These are phyloP conservation scores for Pelobates cultripes DNA, from an alignment of 2,797 vertebrate species.

Conservation along the genomic window DNA sequence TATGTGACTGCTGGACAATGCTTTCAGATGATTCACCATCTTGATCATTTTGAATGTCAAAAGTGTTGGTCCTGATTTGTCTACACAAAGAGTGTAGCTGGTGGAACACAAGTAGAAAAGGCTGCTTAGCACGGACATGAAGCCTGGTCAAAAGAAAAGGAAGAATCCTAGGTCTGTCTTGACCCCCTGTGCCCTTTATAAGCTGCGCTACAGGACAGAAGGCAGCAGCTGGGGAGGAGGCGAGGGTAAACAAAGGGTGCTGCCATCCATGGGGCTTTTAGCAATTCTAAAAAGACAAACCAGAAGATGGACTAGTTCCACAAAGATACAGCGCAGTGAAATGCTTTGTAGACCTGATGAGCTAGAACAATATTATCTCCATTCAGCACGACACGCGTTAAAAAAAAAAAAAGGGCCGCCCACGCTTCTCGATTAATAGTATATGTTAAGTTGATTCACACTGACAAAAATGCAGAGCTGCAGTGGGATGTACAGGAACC, in stretches of 20 bases:
- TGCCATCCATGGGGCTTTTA: conserved; percentile 40
- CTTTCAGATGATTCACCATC: not conserved
- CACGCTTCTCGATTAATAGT: conserved; percentile 18
- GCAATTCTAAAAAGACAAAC: conserved; percentile 45
- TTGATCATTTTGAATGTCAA: not conserved
- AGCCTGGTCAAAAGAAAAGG: conserved; percentile 23
- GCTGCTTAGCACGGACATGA: conserved; percentile 23
- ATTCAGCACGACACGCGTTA: conserved; percentile 22
- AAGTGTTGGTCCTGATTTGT: not conserved
- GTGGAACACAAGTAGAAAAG: conserved; percentile 29
- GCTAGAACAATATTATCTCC: conserved; percentile 12
- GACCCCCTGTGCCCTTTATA: conserved; percentile 42
- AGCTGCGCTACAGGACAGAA: conserved; percentile 50
- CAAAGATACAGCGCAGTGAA: conserved; percentile 3
- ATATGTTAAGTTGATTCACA: conserved; percentile 11
- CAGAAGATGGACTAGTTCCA: conserved; percentile 10
- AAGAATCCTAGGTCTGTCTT: conserved; percentile 26
- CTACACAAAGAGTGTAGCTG: conserved; percentile 10
- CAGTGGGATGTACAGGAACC: conserved; percentile 22
- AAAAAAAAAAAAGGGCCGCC: not conserved
- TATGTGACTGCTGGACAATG: not conserved
- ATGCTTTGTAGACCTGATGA: conserved; percentile 1
- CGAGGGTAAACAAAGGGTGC: conserved; percentile 40
- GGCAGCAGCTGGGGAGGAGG: conserved; percentile 49
- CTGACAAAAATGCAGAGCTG: conserved; percentile 24